Base-by-base conservation (phyloP, 1,140 invertebrate genomes). In the Pseudoatta argentina region DNA sequence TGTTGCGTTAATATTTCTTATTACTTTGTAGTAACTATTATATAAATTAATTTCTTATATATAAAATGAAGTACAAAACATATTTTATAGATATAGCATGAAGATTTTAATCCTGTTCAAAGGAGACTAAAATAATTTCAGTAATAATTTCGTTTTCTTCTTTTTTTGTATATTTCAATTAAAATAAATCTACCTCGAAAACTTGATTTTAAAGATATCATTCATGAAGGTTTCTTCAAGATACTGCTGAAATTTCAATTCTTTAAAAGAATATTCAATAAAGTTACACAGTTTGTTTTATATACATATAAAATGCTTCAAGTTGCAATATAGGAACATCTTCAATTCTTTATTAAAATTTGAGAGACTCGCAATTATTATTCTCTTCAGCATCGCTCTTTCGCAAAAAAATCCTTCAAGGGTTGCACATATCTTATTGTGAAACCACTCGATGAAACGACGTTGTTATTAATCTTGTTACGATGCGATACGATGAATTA, bases 381-480 rank as follows among this genome's bases (percentile, higher is more conserved):
- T 67, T 67, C n/a, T 79, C n/a, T 53, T 39, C 48, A 67, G 44
- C 27, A 61, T 10, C 3, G 18, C 12, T 72, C n/a, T 55, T 69
- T 55, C 64, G 12, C 6, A 72, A 48, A 61, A 24, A 61, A 12
- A 83, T 61, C n/a, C 14, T 39, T n/a, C 53, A 61, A 61, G 64
- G 24, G 30, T 5, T 14, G 79, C 16, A 12, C 7, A 6, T 39
- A 63, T 63, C 64, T 78, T 44, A 44, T 44, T 78, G 16, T 24
- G 64, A 55, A 57, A 34, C 14, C 16, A 44, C 21, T 81, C 34
- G 24, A 73, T 83, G 63, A 83, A 69, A n/a, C 44, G 21, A 30
- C 66, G 27, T 67, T 57, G 24, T 12, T 83, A 69, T 83, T 75
- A 57, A 63, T 83, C 73, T 61, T 83, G 55, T 83, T 55, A 57